phyloP scores from a whole-genome alignment of 2,888 invertebrate species.

The Campoletis raptor region DNA sequence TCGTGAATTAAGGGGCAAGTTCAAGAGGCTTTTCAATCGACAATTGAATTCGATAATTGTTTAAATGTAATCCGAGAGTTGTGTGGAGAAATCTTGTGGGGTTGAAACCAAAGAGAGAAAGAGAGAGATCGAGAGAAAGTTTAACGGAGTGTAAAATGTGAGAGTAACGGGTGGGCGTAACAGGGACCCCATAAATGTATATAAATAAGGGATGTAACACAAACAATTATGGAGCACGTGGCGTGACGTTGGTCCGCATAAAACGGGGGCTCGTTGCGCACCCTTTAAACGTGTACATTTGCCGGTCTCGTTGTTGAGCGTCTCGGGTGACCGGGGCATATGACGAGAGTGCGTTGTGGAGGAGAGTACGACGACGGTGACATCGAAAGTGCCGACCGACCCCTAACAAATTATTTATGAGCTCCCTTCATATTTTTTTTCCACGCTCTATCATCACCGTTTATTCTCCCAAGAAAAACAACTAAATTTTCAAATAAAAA shows the following conservation, averaged over 20 bases:
- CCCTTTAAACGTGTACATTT: conserved; percentile 42
- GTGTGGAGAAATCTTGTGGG: neutral
- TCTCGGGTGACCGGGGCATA: conserved; percentile 70
- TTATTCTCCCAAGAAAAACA: neutral
- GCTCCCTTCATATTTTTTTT: conserved; percentile 80
- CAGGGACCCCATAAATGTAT: conserved; percentile 14
- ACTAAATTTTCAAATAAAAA: neutral
- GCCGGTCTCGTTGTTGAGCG: conserved; percentile 66
- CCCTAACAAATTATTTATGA: conserved; percentile 84
- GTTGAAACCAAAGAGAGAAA: conserved; percentile 31
- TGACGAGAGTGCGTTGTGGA: conserved; percentile 44
- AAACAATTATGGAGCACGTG: conserved; percentile 81
- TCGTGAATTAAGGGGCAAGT: neutral
- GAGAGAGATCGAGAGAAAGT: conserved; percentile 11
- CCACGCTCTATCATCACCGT: neutral
- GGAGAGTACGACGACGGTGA: conserved; percentile 20
- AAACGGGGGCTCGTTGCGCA: neutral
- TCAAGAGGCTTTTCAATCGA: conserved; percentile 25
- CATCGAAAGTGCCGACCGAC: conserved; percentile 71
- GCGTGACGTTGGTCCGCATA: conserved; percentile 62
- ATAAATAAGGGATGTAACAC: conserved; percentile 66
- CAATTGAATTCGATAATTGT: conserved; percentile 63
- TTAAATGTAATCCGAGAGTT: conserved; percentile 56
- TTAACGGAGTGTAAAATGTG: conserved; percentile 61
- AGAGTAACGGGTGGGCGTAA: conserved; percentile 50